Conservation (phyloP, 2,113 vertebrate genomes). For the Recurvirostra avosetta region DNA sequence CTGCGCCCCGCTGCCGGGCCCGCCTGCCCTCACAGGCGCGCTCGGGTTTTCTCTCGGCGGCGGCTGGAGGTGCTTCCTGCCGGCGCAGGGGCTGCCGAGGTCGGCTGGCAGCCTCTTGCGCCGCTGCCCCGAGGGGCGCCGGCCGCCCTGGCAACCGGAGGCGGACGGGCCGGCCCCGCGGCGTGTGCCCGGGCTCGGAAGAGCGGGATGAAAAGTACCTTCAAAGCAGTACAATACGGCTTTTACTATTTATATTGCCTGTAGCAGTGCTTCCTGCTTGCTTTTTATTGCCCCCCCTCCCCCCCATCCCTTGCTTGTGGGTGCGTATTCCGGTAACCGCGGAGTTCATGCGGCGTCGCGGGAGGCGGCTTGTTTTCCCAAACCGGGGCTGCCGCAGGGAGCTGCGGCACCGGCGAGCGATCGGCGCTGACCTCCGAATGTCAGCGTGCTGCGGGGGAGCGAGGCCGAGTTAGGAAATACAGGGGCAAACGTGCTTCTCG, state of each 20-base stretch:
- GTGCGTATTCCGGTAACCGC: rapidly evolving
- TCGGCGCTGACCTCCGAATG: not conserved
- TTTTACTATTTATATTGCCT: rapidly evolving
- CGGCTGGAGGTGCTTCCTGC: not conserved
- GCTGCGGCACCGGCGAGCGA: not conserved
- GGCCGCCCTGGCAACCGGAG: not conserved
- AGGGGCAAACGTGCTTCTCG: not conserved
- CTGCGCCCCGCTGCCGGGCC: not conserved
- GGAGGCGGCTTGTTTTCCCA: rapidly evolving
- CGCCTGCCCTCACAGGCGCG: not conserved
- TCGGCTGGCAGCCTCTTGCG: too few species aligned
- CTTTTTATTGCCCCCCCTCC: too few species aligned
- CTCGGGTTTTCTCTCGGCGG: not conserved
- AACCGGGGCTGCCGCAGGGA: not conserved
- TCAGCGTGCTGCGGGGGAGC: not conserved
- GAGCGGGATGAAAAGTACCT: not conserved
- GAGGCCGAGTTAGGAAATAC: not conserved
- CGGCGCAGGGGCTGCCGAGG: not conserved
- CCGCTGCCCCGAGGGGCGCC: not conserved
- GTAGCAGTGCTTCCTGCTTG: not conserved
- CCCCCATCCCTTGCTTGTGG: rapidly evolving
- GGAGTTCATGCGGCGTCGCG: not conserved
- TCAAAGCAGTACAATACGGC: rapidly evolving
- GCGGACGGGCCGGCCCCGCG: not conserved
- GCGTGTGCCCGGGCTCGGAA: not conserved